Evolutionary conservation across 2,797 vertebrate genomes (phyloP), one percentile per base, ranked within the genome.

Genomic region (Heterohyrax brucei): DNA sequence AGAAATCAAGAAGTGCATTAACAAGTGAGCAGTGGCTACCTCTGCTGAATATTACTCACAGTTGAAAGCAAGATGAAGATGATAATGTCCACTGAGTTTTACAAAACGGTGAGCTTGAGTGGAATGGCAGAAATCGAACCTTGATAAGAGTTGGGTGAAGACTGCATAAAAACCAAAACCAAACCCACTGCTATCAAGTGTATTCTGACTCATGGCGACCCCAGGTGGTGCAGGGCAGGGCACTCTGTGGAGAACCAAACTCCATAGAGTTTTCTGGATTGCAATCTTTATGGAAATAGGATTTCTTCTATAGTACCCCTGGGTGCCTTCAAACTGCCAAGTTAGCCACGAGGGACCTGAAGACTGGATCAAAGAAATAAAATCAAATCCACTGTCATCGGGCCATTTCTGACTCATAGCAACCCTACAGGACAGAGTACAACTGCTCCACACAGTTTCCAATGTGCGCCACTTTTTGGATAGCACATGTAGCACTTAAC

Each of bases 101-200:
- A 64, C 62, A 53, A 18, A 26, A 6, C 0, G 16, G 18, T 72
- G 70, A 72, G 18, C 18, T 39, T 72, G 33, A 39, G 18, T 66
- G 24, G 3, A 28, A 26, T 0, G 2, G 21, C 1, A 28, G 48
- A 48, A 26, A 13, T 0, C 24, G 18, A 72, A 72, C 16, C 70
- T 72, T 33, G 68, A 19, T 39, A 39, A 39, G 10, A 22, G 22
- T 46, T 1, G 39, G 24, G 19, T 30, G 53, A 46, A 56, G 84
- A 9, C 28, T 1, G 62, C 33, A 12, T 0, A 2, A 33, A 48
- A 72, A 33, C 46, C 46, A 16, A 72, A 33, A 21, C n/a, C n/a
- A 39, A 72, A 33, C 68, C 68, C 30, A 28, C 13, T 19, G 70
- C n/a, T 72, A 33, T 39, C 5, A 5, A 70, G 30, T 9, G 10